Base-by-base conservation (phyloP, 2,797 vertebrate species). In the Pyrocephalus nanus region DNA sequence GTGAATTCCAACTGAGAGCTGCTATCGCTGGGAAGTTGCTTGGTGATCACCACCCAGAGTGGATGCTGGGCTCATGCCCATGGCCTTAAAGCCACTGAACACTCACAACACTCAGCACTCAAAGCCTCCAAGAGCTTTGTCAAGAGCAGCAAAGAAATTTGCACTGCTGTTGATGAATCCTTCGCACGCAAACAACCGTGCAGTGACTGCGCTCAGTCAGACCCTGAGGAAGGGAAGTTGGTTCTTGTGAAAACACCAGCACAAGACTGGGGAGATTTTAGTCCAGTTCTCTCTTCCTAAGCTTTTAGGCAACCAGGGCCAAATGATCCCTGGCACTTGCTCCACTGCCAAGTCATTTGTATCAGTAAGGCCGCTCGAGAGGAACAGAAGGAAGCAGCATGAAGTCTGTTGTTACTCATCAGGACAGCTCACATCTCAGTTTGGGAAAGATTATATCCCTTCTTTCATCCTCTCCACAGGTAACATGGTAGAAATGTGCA, bases 151-250 rank as follows among this genome's bases (percentile, higher is more conserved):
- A 7, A 23, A 83, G 72, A 58, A 67, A 47, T 16, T 10, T 4
- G 16, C 15, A 12, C 20, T 32, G 57, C 32, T 50, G 17, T 1
- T 43, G 64, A 47, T 18, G 65, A 87, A 69, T 12, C 34, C 38
- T 27, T 25, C 1, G 0, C 34, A 19, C 58, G 40, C 40, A 71
- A 58, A 34, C 12, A 29, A 15, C 1, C 0, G 0, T 3, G 2
- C 1, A 25, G 40, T 1, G 9, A 29, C 1, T 2, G 32, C 0
- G 0, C 21, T 1, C 7, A 8, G 2, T 30, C 58, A 58, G 43
- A 61, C 15, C 38, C 38, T 2, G 3, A 2, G 7, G 55, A 57
- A 60, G 42, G 17, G 42, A 66, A 70, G 22, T 51, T 62, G 29
- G 10, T 6, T 91, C 53, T 20, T 26, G 23, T 7, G 38, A 23